Percentiles rank a stretch among this genome's conserved stretches.
phyloP scores from a whole-genome alignment of 2,113 vertebrate genomes.

The Mandrillus leucophaeus region DNA sequence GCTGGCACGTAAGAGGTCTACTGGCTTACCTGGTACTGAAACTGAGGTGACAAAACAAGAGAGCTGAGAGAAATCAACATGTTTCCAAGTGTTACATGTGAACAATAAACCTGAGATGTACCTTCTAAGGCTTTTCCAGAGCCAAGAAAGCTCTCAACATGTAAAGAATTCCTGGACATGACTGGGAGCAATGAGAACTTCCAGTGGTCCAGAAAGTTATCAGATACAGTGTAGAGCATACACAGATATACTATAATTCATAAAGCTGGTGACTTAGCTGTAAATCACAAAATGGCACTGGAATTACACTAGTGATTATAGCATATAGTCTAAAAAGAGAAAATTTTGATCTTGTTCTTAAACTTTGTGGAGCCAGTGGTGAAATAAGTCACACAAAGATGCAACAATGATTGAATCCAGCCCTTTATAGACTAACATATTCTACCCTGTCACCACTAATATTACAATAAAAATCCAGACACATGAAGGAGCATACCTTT shows the following conservation, averaged over 20 bases:
- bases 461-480: neutral
- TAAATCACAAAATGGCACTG: neutral
- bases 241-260: neutral
- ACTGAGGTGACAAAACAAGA: neutral
- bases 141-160: neutral
- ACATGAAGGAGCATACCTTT: neutral
- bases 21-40: neutral
- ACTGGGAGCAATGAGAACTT: neutral
- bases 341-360: neutral
- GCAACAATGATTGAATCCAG: too few relatives aligned
- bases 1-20: neutral
- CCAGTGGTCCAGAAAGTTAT: too few relatives aligned
- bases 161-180: neutral
- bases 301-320: neutral
- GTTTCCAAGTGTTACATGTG: neutral
- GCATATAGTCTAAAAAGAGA: neutral
- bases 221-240: neutral
- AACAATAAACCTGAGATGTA: neutral
- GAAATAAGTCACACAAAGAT: neutral
- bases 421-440: neutral
- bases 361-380: neutral
- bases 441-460: neutral
- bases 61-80: neutral
- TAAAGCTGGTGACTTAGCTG: neutral
- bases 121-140: neutral